Percentiles rank a stretch among this genome's conserved stretches.
Conservation (phyloP, 2,797 vertebrate species). For the Heteromormyrus szaboi region DNA sequence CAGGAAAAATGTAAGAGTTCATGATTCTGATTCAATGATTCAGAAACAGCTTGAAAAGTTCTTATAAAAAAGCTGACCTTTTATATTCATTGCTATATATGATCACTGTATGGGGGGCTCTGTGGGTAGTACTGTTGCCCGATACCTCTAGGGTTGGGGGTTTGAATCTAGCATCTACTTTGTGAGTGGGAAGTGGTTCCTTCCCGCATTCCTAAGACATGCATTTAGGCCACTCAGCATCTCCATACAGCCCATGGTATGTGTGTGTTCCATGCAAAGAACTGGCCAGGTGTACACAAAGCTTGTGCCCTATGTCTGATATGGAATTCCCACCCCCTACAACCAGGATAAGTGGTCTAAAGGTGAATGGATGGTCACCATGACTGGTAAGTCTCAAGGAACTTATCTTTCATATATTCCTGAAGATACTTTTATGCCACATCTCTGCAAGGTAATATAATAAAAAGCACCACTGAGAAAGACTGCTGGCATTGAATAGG, state of each 20-base stretch:
- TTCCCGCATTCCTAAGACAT: background rate
- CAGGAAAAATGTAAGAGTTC: background rate
- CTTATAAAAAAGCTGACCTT: background rate
- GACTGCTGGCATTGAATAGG: background rate
- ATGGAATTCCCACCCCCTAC: background rate
- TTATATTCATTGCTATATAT: background rate
- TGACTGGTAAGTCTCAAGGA: background rate
- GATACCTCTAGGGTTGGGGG: background rate
- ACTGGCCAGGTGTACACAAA: background rate
- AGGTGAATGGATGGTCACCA: background rate
- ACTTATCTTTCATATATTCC: background rate
- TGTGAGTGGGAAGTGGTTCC: background rate
- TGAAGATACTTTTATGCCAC: background rate
- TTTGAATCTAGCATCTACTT: background rate
- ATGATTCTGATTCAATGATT: background rate
- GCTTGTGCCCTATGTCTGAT: background rate
- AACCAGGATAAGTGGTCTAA: background rate
- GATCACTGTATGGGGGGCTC: background rate
- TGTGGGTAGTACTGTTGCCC: background rate
- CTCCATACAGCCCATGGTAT: background rate
- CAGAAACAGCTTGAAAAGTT: background rate
- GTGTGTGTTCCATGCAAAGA: background rate
- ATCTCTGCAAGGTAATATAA: background rate
- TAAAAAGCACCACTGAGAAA: background rate
- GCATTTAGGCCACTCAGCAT: background rate